Evolutionary conservation across 2,888 invertebrate species (phyloP), one percentile per base, ranked within the genome.

Genomic region (Spodoptera exigua): DNA sequence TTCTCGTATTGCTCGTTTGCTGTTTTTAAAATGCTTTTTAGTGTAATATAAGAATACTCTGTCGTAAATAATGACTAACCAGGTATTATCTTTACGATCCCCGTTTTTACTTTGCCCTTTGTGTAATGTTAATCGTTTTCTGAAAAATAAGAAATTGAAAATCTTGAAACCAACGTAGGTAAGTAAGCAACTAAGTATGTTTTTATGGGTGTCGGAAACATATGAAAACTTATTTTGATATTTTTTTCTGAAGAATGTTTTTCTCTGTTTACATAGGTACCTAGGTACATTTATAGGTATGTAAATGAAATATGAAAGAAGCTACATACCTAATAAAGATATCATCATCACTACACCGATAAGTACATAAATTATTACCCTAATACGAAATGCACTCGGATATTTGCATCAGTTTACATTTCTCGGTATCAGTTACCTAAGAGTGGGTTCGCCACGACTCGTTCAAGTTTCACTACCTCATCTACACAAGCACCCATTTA

Each of bases 1-100:
- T 87, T 84, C 83, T 78, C 82, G 79, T 76, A 76, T 80, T 78
- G 82, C 69, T 75, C 82, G 81, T 86, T 87, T 82, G 89, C 83
- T 83, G 86, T 86, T 86, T 78, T 73, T 51, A 72, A 81, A 81
- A 80, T 78, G 81, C 79, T 76, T 82, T 84, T 81, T 78, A 76
- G 70, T 68, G 80, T 79, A 78, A 78, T 78, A 57, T 70, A 64
- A 59, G 65, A 68, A 74, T 66, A 70, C 61, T 39, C 58, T 58
- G 78, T 69, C 82, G 76, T 85, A 84, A 85, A 84, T 85, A 80
- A 81, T 67, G 71, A 73, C 67, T 79, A 78, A 78, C 68, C 74
- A 70, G 71, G 70, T 75, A 74, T 77, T 73, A 76, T 80, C 65
- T 74, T 77, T 72, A 76, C 65, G 77, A 65, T 52, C 48, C 21